Base-by-base conservation (phyloP, 2,113 vertebrate species). In the Micronycteris hirsuta region DNA sequence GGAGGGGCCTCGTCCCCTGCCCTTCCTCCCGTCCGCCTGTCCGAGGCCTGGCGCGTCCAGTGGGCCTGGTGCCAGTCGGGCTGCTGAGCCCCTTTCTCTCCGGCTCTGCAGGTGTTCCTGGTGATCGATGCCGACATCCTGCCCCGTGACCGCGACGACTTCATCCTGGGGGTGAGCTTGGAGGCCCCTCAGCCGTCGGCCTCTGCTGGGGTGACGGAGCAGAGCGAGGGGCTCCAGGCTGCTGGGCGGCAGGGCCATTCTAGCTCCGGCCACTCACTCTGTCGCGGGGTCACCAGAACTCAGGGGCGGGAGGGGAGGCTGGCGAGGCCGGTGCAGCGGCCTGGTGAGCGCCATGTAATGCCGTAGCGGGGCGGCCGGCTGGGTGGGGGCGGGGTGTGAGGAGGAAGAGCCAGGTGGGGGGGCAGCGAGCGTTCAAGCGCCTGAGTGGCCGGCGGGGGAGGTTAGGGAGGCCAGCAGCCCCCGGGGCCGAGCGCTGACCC, bases 121-220 rank as follows among this genome's bases (percentile, higher is more conserved):
- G 99, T 99, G 96, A 9, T 99, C 20, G 99, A 99, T 74, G 98
- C 99, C 2, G 99, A 99, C 2, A 98, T 99, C 95, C 92, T 98
- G 31, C 98, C 98, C 0, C 88, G 94, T 36, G 97, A 99, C 86
- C 98, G 98, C 2, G 98, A 99, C 41, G 99, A 99, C 95, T 99
- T 98, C 83, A 88, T 98, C 94, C 95, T 99, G 68, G 99, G 99
- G 99, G 99, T 99, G 94, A 98, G 98, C 19, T 26, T 43, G 1
- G 38, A n/a, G 17, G 36, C 38, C 0, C 0, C 8, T 0, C 1
- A 1, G 11, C 22, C n/a, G n/a, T n/a, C n/a, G 56, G 49, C 43
- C 24, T 14, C 20, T 2, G 24, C 49, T 6, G 15, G 43, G 80
- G 26, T 16, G 31, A 19, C 0, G 7, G 36, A 33, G n/a, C 22